Evolutionary conservation across 1,140 invertebrate species (phyloP).

Genomic region (Drosophila seguyi): DNA sequence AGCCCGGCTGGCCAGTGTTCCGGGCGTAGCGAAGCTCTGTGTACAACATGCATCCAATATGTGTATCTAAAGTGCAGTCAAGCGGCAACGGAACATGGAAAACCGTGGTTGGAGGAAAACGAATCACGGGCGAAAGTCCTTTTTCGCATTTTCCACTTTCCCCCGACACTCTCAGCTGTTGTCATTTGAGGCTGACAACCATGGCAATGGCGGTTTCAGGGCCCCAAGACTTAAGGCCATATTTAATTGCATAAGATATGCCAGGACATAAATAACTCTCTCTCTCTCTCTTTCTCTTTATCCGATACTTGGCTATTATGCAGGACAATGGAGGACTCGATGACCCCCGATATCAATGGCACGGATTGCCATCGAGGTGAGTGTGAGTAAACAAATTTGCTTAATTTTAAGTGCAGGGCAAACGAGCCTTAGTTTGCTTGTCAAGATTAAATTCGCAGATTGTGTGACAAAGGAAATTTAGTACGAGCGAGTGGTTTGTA

Average conservation of each 20-base stretch:
- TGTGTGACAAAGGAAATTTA: conserved; percentile 5
- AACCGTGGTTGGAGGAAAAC: conserved; percentile 3
- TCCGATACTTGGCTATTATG: conserved; percentile 3
- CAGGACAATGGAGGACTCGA: conserved; percentile 27
- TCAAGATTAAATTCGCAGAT: conserved; percentile 23
- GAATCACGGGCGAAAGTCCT: conserved; percentile 22
- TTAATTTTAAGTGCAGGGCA: conserved; percentile 10
- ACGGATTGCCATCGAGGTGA: conserved; percentile 19
- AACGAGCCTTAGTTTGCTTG: conserved; percentile 16
- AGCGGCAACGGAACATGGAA: conserved; percentile 71
- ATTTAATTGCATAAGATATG: conserved; percentile 54
- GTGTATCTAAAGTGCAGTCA: conserved; percentile 76
- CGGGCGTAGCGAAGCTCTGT: conserved; percentile 44
- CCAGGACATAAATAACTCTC: conserved; percentile 36
- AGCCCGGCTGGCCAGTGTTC: conserved; percentile 31
- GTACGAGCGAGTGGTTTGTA: too few species aligned
- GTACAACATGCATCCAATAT: conserved; percentile 68
- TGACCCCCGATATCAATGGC: conserved; percentile 19
- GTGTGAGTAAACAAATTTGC: conserved; percentile 20
- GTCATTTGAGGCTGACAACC: conserved; percentile 46
- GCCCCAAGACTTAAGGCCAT: conserved; percentile 29
- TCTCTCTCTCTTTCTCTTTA: neutral
- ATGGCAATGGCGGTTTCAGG: conserved; percentile 7
- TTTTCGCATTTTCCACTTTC: conserved; percentile 16
- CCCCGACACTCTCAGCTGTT: conserved; percentile 12